Percentiles rank a stretch among this genome's conserved stretches.
Conservation (phyloP, 2,888 invertebrate genomes). For the Tenthredo amoena region DNA sequence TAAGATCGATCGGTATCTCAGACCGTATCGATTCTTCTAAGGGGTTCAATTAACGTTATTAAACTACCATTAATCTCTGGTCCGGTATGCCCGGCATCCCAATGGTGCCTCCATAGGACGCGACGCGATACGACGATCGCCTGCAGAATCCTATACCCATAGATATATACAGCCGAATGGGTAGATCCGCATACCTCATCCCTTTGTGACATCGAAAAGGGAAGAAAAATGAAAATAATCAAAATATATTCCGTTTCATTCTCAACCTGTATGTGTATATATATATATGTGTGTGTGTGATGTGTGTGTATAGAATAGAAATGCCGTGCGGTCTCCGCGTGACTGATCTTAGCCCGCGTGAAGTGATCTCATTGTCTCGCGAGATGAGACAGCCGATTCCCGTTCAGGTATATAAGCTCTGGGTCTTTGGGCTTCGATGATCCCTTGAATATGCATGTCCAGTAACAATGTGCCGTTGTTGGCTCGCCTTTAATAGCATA, state of each 20-base stretch:
- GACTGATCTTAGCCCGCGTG: conserved; percentile 17
- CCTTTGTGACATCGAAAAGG: neutral
- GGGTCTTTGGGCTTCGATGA: conserved; percentile 42
- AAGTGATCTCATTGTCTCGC: conserved; percentile 48
- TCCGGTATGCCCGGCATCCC: conserved; percentile 45
- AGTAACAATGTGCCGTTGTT: conserved; percentile 55
- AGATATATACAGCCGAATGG: neutral
- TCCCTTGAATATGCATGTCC: conserved; percentile 54
- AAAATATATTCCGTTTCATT: neutral
- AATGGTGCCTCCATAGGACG: neutral
- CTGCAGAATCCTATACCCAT: neutral
- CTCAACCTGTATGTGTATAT: neutral
- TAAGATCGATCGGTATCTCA: conserved; percentile 77
- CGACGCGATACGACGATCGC: neutral
- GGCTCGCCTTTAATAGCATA: conserved; percentile 54
- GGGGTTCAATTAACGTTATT: conserved; percentile 78
- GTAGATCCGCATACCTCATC: neutral
- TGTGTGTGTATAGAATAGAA: neutral
- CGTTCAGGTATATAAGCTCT: conserved; percentile 24
- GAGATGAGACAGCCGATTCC: conserved; percentile 44
- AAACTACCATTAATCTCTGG: conserved; percentile 75
- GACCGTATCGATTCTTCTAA: conserved; percentile 76
- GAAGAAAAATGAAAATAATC: neutral
- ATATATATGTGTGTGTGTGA: neutral
- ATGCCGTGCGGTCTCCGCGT: neutral